Conservation (phyloP, 2,797 vertebrate species). For the Calcarius lapponicus region DNA sequence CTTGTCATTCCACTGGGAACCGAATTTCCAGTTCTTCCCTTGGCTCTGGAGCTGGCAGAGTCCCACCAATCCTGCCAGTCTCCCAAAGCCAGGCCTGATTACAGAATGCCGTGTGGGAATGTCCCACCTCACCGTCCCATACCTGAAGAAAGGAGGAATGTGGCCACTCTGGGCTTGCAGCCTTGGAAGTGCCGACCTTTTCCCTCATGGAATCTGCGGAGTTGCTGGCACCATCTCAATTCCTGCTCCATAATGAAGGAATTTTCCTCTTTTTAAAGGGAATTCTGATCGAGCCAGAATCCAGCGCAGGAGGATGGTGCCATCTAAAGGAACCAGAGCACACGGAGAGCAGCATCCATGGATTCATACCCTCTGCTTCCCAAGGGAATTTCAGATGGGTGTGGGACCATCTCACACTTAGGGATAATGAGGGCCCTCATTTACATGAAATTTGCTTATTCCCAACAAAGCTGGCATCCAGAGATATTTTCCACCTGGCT, state of each 20-base stretch:
- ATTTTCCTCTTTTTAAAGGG: constrained; percentile 69
- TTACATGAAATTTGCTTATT: background rate
- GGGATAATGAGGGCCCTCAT: background rate
- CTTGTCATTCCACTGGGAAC: background rate
- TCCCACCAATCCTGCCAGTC: rapidly evolving
- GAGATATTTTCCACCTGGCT: background rate
- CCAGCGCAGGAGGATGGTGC: constrained; percentile 72
- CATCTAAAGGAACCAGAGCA: constrained; percentile 75
- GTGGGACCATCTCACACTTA: background rate
- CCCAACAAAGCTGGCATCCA: background rate
- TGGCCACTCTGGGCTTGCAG: background rate
- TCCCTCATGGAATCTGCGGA: background rate
- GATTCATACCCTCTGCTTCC: background rate
- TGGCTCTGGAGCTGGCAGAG: rapidly evolving
- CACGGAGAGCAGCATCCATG: background rate
- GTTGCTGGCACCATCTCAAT: constrained; percentile 54
- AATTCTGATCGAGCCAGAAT: constrained; percentile 37
- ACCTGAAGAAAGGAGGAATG: background rate
- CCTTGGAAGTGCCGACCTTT: rapidly evolving
- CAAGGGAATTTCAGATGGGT: background rate
- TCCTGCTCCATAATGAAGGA: constrained; percentile 67
- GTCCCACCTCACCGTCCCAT: background rate
- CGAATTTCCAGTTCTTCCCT: background rate
- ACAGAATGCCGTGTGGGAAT: rapidly evolving
- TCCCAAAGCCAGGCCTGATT: rapidly evolving